Base-by-base conservation (phyloP, 2,888 invertebrate genomes). In the Pyrocoelia pectoralis region DNA sequence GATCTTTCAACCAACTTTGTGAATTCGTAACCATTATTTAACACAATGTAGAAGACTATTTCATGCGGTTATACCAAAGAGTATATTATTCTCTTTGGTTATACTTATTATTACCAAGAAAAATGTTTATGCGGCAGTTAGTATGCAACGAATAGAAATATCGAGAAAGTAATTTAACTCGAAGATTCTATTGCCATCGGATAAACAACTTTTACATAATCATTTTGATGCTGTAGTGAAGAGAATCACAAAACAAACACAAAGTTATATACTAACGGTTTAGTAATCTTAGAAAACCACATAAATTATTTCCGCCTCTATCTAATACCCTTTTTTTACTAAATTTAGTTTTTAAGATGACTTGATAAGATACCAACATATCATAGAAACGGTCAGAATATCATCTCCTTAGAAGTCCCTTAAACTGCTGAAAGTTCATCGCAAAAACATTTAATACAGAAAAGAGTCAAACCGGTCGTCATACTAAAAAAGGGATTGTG, bases 251-350 rank as follows among this genome's bases (percentile, higher is more conserved):
- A 2, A 46, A 46, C 46, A 8, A 46, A 14, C 15, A 9, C 46
- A 46, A 46, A 46, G 46, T 46, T 46, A 46, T 17, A 15, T 46
- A 15, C 46, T 15, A 46, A 46, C 46, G 46, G 14, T 46, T 12
- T 2, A 46, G 15, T 4, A 46, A 17, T 10, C 14, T 46, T 17
- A 14, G 17, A 38, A n/a, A 46, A 4, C 6, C 46, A 46, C 46
- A 13, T 46, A 46, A 46, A 14, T 46, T 46, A 46, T 17, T 3
- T 17, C 46, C 10, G 5, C 15, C 46, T 15, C 15, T 46, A 46
- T 46, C 46, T 46, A 14, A 10, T 5, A 14, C 10, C 24, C 9
- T 17, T 17, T 46, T 15, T 4, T 17, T 2, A n/a, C 14, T n/a
- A 12, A 6, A 17, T 13, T 4, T 46, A 46, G 8, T n/a, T n/a